Evolutionary conservation across 2,888 invertebrate genomes (phyloP), one percentile per base, ranked within the genome.

Genomic region (Lysandra coridon): DNA sequence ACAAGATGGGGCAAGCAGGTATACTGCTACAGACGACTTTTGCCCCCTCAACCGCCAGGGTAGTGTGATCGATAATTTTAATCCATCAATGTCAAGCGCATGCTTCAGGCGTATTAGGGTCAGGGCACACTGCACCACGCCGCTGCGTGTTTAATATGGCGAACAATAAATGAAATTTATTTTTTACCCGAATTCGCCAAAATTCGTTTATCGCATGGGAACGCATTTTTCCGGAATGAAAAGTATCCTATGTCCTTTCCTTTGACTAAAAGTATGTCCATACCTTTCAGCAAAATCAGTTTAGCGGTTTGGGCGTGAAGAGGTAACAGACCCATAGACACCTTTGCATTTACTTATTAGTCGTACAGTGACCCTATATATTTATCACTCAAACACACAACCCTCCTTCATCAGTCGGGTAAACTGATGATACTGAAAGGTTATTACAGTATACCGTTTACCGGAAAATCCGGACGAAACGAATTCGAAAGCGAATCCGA

Each of bases 391-490:
- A 62, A 33, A 33, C 23, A 64, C 3, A 69, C 4, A 33, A 69
- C 69, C 33, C 14, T 69, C 17, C 4, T 33, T 33, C 33, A 0
- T 10, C 30, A 33, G 33, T 69, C 33, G 14, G 5, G 12, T 69
- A 69, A 69, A 69, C 33, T 5, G 69, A 69, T 14, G 69, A 69
- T 4, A 5, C 33, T 37, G 4, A 69, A 69, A 14, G 33, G 69
- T 69, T 69, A 69, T 69, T 37, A 69, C 33, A 69, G 37, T 69
- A 69, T 69, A 69, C 4, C 37, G 23, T 69, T 69, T 69, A 69
- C 69, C 69, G 33, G 69, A 17, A 69, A 33, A 69, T 69, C 17
- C 69, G 14, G 30, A 69, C 33, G 69, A 33, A 69, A 69, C 69
- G 69, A 69, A 33, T 69, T 37, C 33, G 33, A 69, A 78, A 64